These are phyloP conservation scores for Circaetus cinerascens DNA, from an alignment of 2,113 vertebrate species.

Conservation along the genomic window DNA sequence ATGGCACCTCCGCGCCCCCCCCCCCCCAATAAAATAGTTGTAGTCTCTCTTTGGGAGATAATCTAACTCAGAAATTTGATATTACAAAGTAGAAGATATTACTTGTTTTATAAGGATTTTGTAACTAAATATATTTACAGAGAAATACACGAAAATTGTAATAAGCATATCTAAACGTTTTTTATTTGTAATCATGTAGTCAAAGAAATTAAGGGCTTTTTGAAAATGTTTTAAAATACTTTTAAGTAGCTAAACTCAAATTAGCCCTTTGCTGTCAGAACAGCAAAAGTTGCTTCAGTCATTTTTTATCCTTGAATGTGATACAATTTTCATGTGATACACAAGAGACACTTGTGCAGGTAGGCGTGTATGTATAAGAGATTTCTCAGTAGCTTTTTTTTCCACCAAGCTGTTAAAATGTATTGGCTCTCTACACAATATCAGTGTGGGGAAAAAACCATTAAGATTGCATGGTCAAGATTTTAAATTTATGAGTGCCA, in stretches of 20 bases:
- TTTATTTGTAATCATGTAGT: background rate
- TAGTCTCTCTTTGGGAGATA: background rate
- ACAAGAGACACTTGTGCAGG: background rate
- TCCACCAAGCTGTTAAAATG: background rate
- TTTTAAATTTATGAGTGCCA: background rate
- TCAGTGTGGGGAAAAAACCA: background rate
- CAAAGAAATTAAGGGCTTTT: background rate
- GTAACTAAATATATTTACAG: background rate
- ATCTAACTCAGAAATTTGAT: background rate
- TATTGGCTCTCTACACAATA: background rate
- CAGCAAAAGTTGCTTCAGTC: background rate
- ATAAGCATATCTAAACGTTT: background rate
- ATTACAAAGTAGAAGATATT: background rate
- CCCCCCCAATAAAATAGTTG: background rate
- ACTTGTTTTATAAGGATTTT: background rate
- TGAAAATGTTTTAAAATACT: background rate
- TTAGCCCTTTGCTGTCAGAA: background rate
- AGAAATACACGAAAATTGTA: background rate
- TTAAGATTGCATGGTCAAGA: background rate
- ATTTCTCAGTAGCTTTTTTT: background rate
- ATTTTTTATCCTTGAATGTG: background rate
- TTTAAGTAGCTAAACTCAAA: background rate
- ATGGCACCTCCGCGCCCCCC: background rate
- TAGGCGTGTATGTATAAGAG: background rate
- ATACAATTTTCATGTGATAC: background rate